Evolutionary conservation across 1,140 invertebrate genomes (phyloP).

Genomic region (Dendroctonus valens): DNA sequence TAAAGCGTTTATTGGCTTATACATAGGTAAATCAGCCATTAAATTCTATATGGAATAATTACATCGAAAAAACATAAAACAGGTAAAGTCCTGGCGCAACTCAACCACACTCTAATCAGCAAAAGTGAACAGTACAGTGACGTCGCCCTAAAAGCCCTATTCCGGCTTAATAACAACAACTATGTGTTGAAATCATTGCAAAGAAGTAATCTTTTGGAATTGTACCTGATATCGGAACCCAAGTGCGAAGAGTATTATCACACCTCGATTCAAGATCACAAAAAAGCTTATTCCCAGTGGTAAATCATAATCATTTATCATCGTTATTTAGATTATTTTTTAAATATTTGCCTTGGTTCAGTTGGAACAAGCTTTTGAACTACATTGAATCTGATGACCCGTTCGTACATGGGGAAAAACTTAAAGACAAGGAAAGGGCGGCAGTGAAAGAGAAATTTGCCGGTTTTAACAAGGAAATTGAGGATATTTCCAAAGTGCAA

Average conservation of each 20-base stretch:
- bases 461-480: slow-evolving; percentile 92
- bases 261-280: slow-evolving; percentile 79
- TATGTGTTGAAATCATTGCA: slow-evolving; percentile 89
- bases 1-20: slow-evolving; percentile 69
- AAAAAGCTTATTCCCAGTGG: slow-evolving; percentile 75
- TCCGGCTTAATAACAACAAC: slow-evolving; percentile 89
- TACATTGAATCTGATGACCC: slow-evolving; percentile 71
- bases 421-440: slow-evolving; percentile 85
- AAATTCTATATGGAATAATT: not conserved
- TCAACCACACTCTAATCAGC: slow-evolving; percentile 79
- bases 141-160: slow-evolving; percentile 77
- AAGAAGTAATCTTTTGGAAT: slow-evolving; percentile 76
- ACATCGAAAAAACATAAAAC: slow-evolving; percentile 4
- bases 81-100: slow-evolving; percentile 83
- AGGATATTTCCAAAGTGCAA: slow-evolving; percentile 82
- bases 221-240: slow-evolving; percentile 75
- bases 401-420: slow-evolving; percentile 63
- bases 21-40: slow-evolving; percentile 63
- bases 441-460: slow-evolving; percentile 93
- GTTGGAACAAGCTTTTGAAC: slow-evolving; percentile 80
- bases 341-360: slow-evolving; percentile 49
- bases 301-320: slow-evolving; percentile 50
- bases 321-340: not conserved
- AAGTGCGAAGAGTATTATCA: slow-evolving; percentile 81
- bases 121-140: slow-evolving; percentile 86